phyloP scores from a whole-genome alignment of 2,888 invertebrate genomes.

The Nasonia oneida region DNA sequence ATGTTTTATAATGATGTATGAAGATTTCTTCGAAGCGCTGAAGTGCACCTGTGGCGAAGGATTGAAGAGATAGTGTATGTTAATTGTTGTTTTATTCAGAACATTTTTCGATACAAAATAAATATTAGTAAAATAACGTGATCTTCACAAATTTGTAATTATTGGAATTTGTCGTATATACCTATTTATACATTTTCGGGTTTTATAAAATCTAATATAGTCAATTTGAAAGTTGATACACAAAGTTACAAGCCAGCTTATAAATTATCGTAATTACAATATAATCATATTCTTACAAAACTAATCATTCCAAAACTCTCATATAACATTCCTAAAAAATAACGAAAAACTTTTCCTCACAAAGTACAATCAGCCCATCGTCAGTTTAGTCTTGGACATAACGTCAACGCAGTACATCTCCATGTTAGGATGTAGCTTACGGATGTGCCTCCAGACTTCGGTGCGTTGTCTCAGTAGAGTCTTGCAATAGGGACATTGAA shows the following conservation, averaged over 20 bases:
- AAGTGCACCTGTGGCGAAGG: no score
- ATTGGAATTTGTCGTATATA: background rate
- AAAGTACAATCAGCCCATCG: background rate
- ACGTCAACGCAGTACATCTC: slow-evolving; percentile 75
- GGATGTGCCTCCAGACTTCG: slow-evolving; percentile 75
- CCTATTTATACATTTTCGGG: background rate
- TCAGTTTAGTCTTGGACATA: slow-evolving; percentile 70
- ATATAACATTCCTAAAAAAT: background rate
- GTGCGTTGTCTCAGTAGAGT: slow-evolving; percentile 73
- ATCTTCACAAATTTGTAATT: background rate
- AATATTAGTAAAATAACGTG: background rate
- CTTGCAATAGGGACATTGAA: slow-evolving; percentile 77
- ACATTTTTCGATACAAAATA: background rate
- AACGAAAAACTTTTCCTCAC: background rate
- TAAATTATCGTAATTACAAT: no score
- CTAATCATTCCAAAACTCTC: background rate
- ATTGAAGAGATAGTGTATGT: background rate
- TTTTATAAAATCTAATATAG: background rate
- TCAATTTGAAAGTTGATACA: background rate
- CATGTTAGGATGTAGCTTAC: slow-evolving; percentile 71
- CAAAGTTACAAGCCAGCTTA: background rate
- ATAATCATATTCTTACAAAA: background rate
- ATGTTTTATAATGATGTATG: no score
- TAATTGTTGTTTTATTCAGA: background rate
- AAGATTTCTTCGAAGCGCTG: no score